Conservation (phyloP, 2,888 invertebrate species). For the Camptogramma bilineatum region DNA sequence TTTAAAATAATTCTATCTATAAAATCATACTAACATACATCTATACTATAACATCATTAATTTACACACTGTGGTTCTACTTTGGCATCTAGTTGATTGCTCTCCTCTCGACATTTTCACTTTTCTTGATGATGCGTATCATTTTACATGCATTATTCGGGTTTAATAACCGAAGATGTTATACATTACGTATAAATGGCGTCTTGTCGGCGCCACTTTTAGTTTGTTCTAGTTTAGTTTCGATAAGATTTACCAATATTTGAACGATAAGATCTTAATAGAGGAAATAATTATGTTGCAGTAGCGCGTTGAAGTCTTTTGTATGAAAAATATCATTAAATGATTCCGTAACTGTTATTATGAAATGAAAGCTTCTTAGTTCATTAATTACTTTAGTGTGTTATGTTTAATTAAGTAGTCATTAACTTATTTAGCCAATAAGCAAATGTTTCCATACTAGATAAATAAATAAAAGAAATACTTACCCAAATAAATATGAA, state of each 20-base stretch:
- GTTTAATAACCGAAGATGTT: conserved; percentile 72
- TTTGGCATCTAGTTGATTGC: conserved; percentile 16
- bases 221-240: background rate
- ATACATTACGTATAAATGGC: conserved; percentile 69
- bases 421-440: too few relatives aligned
- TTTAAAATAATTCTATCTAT: too few relatives aligned
- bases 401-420: too few relatives aligned
- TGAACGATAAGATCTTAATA: background rate
- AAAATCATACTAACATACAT: too few relatives aligned
- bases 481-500: too few relatives aligned
- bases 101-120: conserved; percentile 52
- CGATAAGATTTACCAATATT: background rate
- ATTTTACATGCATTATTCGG: conserved; percentile 63
- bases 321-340: conserved; percentile 7
- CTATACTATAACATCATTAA: background rate
- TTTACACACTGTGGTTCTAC: conserved; percentile 2
- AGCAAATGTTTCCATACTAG: too few relatives aligned
- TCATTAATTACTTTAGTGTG: too few relatives aligned
- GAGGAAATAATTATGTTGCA: background rate
- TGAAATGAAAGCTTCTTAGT: too few relatives aligned
- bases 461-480: too few relatives aligned
- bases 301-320: conserved; percentile 30
- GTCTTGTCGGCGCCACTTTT: conserved; percentile 19
- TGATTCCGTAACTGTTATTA: background rate
- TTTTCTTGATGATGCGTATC: conserved; percentile 55